phyloP scores from a whole-genome alignment of 2,113 vertebrate species.

The Hippocampus zosterae region DNA sequence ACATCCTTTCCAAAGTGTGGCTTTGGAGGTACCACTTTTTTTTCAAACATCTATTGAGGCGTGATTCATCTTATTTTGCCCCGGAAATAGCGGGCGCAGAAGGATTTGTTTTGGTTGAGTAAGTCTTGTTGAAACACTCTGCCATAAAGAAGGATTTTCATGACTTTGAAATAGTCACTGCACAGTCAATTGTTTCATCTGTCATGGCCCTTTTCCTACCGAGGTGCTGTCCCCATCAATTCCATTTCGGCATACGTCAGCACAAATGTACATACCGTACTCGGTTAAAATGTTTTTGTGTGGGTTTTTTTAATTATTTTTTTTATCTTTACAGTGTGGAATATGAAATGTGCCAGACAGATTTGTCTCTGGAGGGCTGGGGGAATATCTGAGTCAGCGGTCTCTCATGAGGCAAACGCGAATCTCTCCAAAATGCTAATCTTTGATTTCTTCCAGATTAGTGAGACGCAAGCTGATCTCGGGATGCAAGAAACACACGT shows the following conservation, averaged over 20 bases:
- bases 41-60: constrained; percentile 22
- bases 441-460: constrained; percentile 71
- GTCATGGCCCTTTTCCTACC: constrained; percentile 30
- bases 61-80: constrained; percentile 40
- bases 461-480: constrained; percentile 56
- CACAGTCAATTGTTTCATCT: constrained; percentile 28
- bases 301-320: constrained; percentile 47
- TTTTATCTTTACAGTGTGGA: constrained; percentile 28
- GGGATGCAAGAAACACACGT: constrained; percentile 54
- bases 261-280: constrained; percentile 39
- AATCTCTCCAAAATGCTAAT: constrained; percentile 69
- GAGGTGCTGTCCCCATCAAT: constrained; percentile 41
- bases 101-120: constrained; percentile 39
- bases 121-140: constrained; percentile 37
- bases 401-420: constrained; percentile 47
- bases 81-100: constrained; percentile 12
- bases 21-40: background rate
- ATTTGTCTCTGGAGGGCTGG: constrained; percentile 45
- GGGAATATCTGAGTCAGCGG: constrained; percentile 58
- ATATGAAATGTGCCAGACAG: constrained; percentile 52
- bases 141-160: constrained; percentile 29
- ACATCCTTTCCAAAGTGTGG: background rate
- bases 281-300: constrained; percentile 10
- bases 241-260: constrained; percentile 46
- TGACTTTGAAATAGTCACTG: constrained; percentile 30